A percentile compares a stretch with the other conserved stretches of the same genome.
Conservation (phyloP, 2,113 vertebrate genomes). For the Calidris pugnax region DNA sequence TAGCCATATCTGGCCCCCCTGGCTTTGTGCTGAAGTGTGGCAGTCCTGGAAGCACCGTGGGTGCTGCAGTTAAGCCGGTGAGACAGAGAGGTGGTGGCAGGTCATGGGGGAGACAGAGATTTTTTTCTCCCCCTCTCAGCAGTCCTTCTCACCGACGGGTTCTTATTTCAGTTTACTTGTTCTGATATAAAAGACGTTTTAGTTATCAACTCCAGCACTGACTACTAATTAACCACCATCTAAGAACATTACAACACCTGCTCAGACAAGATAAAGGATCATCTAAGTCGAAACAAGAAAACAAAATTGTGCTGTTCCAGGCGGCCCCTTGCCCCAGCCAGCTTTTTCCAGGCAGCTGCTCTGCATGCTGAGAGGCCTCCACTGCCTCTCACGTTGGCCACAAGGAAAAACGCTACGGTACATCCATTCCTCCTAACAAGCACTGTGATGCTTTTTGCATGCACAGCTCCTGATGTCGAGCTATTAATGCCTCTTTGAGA, state of each 20-base stretch:
- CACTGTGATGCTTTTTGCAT: neutral
- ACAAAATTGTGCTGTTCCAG: neutral
- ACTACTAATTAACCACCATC: neutral
- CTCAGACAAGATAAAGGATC: neutral
- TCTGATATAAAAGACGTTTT: neutral
- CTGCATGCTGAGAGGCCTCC: neutral
- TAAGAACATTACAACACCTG: neutral
- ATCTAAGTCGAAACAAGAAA: neutral
- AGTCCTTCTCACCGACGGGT: neutral
- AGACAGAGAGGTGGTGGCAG: neutral
- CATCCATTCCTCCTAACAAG: neutral
- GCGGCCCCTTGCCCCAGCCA: neutral
- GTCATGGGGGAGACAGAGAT: neutral
- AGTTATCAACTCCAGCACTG: neutral
- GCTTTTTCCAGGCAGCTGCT: neutral
- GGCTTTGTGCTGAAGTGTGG: neutral
- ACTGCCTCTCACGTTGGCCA: fast-evolving
- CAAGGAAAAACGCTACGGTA: neutral
- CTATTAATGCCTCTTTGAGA: neutral
- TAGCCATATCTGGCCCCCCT: neutral
- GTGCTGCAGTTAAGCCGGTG: neutral
- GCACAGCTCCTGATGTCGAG: neutral
- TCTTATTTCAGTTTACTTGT: neutral
- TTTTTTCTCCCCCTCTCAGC: neutral
- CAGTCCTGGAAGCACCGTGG: neutral